Percentiles rank a stretch among this genome's conserved stretches.
phyloP scores from a whole-genome alignment of 2,888 invertebrate genomes.

The Eumerus sabulonum region DNA sequence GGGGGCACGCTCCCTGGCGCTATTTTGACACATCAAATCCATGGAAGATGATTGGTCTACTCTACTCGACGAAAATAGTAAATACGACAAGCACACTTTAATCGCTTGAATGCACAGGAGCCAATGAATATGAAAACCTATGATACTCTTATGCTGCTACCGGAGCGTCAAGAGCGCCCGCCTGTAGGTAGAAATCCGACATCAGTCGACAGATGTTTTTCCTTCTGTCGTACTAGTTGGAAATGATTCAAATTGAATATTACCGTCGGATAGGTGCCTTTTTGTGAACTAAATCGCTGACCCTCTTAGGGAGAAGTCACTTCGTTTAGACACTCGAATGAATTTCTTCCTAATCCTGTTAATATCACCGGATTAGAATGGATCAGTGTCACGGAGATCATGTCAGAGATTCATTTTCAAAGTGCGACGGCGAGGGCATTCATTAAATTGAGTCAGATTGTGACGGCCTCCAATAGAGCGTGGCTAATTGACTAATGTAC shows the following conservation, averaged over 20 bases:
- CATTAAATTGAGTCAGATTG: slow-evolving; percentile 8
- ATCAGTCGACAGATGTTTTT: slow-evolving; percentile 55
- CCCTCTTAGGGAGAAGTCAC: slow-evolving; percentile 65
- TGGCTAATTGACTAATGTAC: too few relatives aligned
- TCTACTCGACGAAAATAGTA: slow-evolving; percentile 38
- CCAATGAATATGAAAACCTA: slow-evolving; percentile 52
- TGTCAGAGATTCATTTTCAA: slow-evolving; percentile 30
- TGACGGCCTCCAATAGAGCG: too few relatives aligned
- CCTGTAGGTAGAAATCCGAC: slow-evolving; percentile 37
- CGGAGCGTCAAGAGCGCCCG: slow-evolving; percentile 18
- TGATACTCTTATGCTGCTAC: not conserved
- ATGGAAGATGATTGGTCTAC: slow-evolving; percentile 63
- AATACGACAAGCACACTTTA: slow-evolving; percentile 40
- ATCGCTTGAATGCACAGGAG: slow-evolving; percentile 42
- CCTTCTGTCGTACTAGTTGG: too few relatives aligned
- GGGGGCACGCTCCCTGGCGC: slow-evolving; percentile 67
- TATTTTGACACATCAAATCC: slow-evolving; percentile 65
- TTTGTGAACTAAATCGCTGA: slow-evolving; percentile 61
- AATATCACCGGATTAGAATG: slow-evolving; percentile 65
- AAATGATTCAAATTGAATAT: slow-evolving; percentile 19
- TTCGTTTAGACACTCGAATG: slow-evolving; percentile 60
- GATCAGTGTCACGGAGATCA: slow-evolving; percentile 60
- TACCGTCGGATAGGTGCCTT: slow-evolving; percentile 48
- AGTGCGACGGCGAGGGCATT: slow-evolving; percentile 12
- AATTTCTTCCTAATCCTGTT: slow-evolving; percentile 64